phyloP scores from a whole-genome alignment of 2,888 invertebrate species.

The Hyalella azteca region DNA sequence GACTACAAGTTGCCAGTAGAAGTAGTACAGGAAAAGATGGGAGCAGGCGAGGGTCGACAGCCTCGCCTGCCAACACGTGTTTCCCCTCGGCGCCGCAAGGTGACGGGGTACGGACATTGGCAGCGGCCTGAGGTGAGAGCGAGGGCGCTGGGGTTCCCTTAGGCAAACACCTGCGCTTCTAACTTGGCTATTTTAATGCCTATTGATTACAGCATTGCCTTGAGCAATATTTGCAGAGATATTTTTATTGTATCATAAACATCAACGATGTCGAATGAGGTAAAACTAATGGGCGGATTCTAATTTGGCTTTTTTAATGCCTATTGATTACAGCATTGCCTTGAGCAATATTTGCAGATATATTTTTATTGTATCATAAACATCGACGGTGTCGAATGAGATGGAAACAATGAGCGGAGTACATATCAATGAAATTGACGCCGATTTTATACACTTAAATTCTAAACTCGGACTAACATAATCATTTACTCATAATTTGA shows the following conservation, averaged over 20 bases:
- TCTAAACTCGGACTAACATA: no score
- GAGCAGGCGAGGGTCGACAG: no score
- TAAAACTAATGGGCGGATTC: no score
- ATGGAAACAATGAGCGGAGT: no score
- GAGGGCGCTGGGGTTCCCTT: no score
- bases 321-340: neutral
- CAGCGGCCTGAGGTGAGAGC: no score
- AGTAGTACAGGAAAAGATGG: no score
- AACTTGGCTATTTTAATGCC: neutral
- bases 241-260: neutral
- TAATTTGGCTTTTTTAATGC: neutral
- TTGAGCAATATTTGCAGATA: neutral
- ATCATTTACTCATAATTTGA: no score
- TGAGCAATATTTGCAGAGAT: neutral
- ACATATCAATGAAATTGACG: neutral
- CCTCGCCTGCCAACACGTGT: constrained; percentile 1
- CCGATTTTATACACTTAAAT: neutral
- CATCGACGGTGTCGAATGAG: no score
- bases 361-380: neutral
- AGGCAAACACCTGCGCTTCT: neutral
- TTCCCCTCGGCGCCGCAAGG: neutral
- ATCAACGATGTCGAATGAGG: no score
- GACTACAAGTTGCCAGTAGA: neutral
- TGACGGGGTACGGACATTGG: constrained; percentile 13
- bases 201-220: neutral